These are phyloP conservation scores for Anneissia japonica DNA, from an alignment of 35 echinoderm and acorn worm species.

Conservation along the genomic window DNA sequence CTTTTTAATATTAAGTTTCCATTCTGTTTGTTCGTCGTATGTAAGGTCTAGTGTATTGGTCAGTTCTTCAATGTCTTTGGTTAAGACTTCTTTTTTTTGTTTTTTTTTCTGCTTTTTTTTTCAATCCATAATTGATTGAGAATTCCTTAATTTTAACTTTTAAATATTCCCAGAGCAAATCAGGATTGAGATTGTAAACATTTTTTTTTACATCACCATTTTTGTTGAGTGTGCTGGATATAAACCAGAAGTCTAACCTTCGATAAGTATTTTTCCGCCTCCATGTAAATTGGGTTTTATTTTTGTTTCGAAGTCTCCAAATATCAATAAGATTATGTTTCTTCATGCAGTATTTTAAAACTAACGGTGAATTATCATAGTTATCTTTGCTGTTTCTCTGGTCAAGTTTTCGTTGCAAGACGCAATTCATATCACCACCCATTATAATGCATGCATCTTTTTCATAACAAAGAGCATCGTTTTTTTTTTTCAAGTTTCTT, in stretches of 20 bases:
- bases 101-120: neutral
- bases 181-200: neutral
- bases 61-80: neutral
- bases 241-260: neutral
- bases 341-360: neutral
- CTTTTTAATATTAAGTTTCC: neutral
- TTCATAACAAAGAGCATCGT: too few relatives aligned
- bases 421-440: too few relatives aligned
- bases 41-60: neutral
- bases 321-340: neutral
- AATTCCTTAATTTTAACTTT: neutral
- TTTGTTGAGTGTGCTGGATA: too few relatives aligned
- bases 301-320: neutral
- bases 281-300: neutral
- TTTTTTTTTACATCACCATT: neutral
- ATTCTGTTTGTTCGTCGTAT: neutral
- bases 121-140: neutral
- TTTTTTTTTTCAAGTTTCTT: too few relatives aligned
- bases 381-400: neutral
- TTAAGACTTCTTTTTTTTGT: neutral
- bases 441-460: too few relatives aligned
- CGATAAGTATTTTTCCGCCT: neutral
- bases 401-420: too few relatives aligned
- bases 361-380: neutral
- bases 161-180: neutral